Base-by-base conservation (phyloP, 2,888 invertebrate species). In the Hemistola chrysoprasaria region DNA sequence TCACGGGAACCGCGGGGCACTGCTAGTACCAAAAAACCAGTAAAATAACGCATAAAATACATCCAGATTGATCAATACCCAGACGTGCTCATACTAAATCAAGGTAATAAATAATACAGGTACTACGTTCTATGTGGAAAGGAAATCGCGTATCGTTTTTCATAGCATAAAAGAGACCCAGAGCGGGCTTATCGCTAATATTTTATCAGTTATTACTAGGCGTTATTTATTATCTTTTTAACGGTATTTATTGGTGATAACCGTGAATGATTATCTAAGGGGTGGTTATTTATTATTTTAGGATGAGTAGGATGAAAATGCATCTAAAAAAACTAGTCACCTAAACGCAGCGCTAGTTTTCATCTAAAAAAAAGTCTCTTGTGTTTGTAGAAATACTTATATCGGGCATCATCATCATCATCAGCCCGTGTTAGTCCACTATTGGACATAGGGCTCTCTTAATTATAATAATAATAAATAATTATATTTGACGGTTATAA, bases 71-170 rank as follows among this genome's bases (percentile, higher is more conserved):
- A 38, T 42, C 35, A 37, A 33, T 22, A 47, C 39, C 40, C 36
- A 35, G 51, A 68, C 71, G 71, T 70, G 71, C 59, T 44, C 45
- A 40, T 34, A 53, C 53, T 57, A 64, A 71, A 71, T 69, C 57
- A 68, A 60, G 68, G 62, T 59, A 71, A 71, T 71, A 65, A 47
- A 53, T 50, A 50, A 45, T 38, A 42, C 47, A 47, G 45, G 38
- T 46, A 41, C 44, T 37, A 37, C 21, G 25, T 16, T n/a, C n/a
- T n/a, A n/a, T 20, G 31, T 10, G 28, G 33, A 21, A 32, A 40
- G 36, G 27, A 45, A 45, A 50, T 47, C 41, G 11, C 9, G 30
- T 21, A 36, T 40, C 37, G 31, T 52, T 44, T 44, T 41, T 40
- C 36, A 28, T 11, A 24, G 22, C n/a, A 20, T 26, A 24, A 35